Evolutionary conservation across 1,140 invertebrate genomes (phyloP), one percentile per base, ranked within the genome.

Genomic region (Belonocnema kinseyi): DNA sequence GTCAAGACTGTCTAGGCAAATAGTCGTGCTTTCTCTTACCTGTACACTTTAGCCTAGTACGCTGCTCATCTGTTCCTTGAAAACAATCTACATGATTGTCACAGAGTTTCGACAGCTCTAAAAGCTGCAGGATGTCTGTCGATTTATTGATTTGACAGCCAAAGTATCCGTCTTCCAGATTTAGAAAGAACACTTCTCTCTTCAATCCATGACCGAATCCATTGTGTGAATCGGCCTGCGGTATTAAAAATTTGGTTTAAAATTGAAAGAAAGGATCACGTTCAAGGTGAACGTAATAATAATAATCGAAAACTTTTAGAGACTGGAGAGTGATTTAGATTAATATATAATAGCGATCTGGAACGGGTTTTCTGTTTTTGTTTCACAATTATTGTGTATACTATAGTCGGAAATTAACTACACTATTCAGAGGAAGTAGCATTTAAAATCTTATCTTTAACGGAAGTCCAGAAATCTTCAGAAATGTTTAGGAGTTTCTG

Each of bases 121-220:
- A 97, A 85, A 98, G 93, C 93, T 98, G 97, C 88, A 99, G 93
- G 86, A 98, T 95, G 91, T 98, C 97, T 84, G 95, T 97, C 75
- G 97, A 98, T 92, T 97, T 96, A 93, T 99, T 99, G 77, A 98
- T 97, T 94, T 99, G 97, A 92, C 97, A 99, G 81, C 97, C 97
- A 92, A 99, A 99, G 92, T 97, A 98, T 85, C 97, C 97, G 93
- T 98, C 97, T 94, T 98, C 97, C 91, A 98, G 94, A 92, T 98
- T 98, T 90, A 99, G 93, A 93, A 98, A 97, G 93, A 99, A 98
- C 91, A 98, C 95, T 94, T 98, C 97, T 92, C 95, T 93, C 93
- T 95, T 96, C 88, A 94, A 93, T 92, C 95, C 96, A 93, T 94
- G 94, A 90, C 95, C 94, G 93, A 95, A 93, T 85, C 94, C 94